Evolutionary conservation across 2,888 invertebrate species (phyloP).

Genomic region (Eupeodes latifasciatus): DNA sequence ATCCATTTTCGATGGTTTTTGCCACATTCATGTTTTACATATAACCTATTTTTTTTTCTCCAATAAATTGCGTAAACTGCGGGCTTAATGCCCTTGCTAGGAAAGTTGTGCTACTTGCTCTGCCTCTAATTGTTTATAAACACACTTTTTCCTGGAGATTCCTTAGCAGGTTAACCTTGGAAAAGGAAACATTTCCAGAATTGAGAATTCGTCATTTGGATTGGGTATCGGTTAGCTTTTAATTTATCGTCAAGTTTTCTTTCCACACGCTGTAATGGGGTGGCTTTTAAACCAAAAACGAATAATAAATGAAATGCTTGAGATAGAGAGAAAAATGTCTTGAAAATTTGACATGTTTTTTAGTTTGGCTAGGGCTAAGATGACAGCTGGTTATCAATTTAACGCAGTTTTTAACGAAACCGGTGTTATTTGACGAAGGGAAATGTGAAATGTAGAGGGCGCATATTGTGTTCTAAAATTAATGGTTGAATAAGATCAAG

Average conservation of each 20-base stretch:
- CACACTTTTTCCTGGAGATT: constrained; percentile 28
- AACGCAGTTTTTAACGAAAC: constrained; percentile 63
- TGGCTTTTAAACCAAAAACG: constrained; percentile 67
- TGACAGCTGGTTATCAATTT: constrained; percentile 67
- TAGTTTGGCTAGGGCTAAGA: constrained; percentile 33
- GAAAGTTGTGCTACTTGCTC: background rate
- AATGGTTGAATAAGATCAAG: background rate
- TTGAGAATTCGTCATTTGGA: constrained; percentile 51
- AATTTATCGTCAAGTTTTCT: constrained; percentile 63
- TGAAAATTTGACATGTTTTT: constrained; percentile 71
- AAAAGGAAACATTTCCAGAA: constrained; percentile 18
- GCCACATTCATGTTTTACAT: constrained; percentile 45
- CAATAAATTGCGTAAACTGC: constrained; percentile 50
- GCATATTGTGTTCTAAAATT: background rate
- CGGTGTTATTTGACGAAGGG: constrained; percentile 23
- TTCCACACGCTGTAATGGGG: constrained; percentile 62
- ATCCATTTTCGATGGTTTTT: constrained; percentile 57
- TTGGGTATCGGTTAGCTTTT: constrained; percentile 3
- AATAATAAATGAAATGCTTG: constrained; percentile 69
- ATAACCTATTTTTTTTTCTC: constrained; percentile 50
- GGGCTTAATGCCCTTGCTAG: background rate
- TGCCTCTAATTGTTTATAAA: constrained; percentile 49
- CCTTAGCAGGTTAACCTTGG: background rate
- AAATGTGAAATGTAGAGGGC: constrained; percentile 26
- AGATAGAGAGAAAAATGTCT: constrained; percentile 68